phyloP scores from a whole-genome alignment of 2,113 vertebrate genomes.

The Seriola quinqueradiata region DNA sequence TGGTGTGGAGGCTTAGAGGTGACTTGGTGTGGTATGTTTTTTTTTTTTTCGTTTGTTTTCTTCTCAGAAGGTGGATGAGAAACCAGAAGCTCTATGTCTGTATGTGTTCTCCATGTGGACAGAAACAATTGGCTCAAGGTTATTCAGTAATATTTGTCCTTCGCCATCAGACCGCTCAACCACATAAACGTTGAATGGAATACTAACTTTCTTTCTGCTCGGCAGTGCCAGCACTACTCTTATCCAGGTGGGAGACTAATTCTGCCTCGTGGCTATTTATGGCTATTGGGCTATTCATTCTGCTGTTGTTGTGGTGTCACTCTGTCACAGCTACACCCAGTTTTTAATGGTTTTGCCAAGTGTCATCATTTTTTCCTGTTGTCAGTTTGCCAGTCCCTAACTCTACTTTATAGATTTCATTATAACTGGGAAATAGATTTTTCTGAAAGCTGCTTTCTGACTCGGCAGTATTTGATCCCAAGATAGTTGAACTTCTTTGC shows the following conservation, averaged over 20 bases:
- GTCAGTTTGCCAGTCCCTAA: not conserved
- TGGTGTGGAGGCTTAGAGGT: constrained; percentile 18
- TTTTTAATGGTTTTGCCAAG: not conserved
- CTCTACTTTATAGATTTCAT: not conserved
- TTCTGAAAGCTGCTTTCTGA: too few relatives aligned
- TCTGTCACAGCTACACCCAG: not conserved
- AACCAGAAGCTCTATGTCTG: constrained; percentile 8
- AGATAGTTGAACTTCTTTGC: too few relatives aligned
- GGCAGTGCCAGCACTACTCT: not conserved
- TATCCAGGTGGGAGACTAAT: not conserved
- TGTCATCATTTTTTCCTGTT: not conserved
- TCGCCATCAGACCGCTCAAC: constrained; percentile 10
- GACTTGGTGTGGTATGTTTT: constrained; percentile 1
- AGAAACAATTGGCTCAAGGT: constrained; percentile 9
- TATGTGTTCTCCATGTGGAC: not conserved
- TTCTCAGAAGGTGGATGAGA: constrained; percentile 7
- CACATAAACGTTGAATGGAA: constrained; percentile 15
- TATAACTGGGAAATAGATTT: too few relatives aligned
- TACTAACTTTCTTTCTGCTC: constrained; percentile 6
- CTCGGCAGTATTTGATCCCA: too few relatives aligned
- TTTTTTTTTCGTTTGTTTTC: not conserved
- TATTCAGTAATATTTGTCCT: constrained; percentile 33
- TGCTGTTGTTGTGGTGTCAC: not conserved
- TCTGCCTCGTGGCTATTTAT: not conserved
- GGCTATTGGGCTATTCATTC: not conserved